A percentile compares a stretch with the other conserved stretches of the same genome.
These are phyloP conservation scores for Acleris literana DNA, from an alignment of 2,888 invertebrate species.

Conservation along the genomic window DNA sequence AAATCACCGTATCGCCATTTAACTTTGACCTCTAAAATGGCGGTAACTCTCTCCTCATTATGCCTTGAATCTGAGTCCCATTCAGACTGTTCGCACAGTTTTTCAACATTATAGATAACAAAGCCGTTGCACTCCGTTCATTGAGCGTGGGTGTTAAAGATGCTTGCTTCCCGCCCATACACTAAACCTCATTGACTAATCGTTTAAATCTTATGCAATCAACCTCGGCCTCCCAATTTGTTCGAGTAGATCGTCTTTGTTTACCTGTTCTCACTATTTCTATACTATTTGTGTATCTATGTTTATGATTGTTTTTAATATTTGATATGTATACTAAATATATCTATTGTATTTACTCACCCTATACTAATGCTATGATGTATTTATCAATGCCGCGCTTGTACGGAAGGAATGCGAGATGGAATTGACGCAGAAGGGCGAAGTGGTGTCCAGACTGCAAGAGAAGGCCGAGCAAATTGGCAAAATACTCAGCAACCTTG, in stretches of 20 bases:
- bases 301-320: conserved; percentile 18
- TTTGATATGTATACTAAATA: background rate
- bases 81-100: conserved; percentile 43
- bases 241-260: conserved; percentile 32
- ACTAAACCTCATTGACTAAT: conserved; percentile 43
- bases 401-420: conserved; percentile 94
- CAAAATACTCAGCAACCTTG: conserved; percentile 94
- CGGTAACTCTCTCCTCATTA: conserved; percentile 28
- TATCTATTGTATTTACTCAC: conserved; percentile 29
- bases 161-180: conserved; percentile 59
- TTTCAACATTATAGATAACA: conserved; percentile 48
- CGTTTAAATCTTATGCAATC: conserved; percentile 41
- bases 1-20: conserved; percentile 18
- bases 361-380: conserved; percentile 73
- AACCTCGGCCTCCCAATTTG: conserved; percentile 39
- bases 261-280: conserved; percentile 25
- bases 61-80: conserved; percentile 33
- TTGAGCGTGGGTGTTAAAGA: conserved; percentile 56
- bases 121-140: conserved; percentile 53
- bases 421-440: conserved; percentile 97
- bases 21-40: conserved; percentile 30
- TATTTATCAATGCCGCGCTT: conserved; percentile 78
- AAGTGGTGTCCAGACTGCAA: conserved; percentile 97
- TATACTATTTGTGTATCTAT: conserved; percentile 35
- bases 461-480: conserved; percentile 98